These are phyloP conservation scores for Drosophila atroscutellata DNA, from an alignment of 2,888 invertebrate genomes.

Conservation along the genomic window DNA sequence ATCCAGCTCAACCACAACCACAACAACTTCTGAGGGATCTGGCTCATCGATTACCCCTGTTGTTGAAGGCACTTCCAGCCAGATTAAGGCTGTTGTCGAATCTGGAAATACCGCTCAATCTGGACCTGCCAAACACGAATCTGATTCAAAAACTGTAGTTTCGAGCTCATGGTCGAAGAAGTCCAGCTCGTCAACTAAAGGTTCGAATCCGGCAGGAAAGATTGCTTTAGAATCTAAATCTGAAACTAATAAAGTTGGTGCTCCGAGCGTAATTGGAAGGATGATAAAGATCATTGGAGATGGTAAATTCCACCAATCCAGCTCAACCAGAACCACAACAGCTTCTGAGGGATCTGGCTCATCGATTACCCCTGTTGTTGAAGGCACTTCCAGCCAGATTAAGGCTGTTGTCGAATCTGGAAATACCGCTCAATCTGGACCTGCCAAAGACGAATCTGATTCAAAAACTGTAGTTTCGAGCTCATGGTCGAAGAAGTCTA, in stretches of 20 bases:
- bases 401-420: not conserved
- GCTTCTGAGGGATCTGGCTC: not conserved
- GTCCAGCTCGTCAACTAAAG: not conserved
- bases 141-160: not conserved
- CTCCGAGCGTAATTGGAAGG: not conserved
- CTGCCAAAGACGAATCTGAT: not conserved
- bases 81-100: not conserved
- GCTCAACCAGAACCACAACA: not conserved
- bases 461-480: constrained; percentile 2
- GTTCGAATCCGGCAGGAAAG: not conserved
- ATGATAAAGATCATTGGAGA: not conserved
- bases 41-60: not conserved
- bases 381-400: not conserved
- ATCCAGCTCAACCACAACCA: constrained; percentile 18
- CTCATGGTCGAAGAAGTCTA: not conserved
- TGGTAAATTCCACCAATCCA: not conserved
- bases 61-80: not conserved
- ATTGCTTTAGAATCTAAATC: not conserved
- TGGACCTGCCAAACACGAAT: not conserved
- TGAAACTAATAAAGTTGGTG: fast-evolving
- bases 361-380: not conserved
- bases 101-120: constrained; percentile 7
- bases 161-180: not conserved
- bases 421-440: not conserved
- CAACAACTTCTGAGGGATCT: constrained; percentile 2